These are phyloP conservation scores for Gari tellinella DNA, from an alignment of 2,888 invertebrate genomes.

Conservation along the genomic window DNA sequence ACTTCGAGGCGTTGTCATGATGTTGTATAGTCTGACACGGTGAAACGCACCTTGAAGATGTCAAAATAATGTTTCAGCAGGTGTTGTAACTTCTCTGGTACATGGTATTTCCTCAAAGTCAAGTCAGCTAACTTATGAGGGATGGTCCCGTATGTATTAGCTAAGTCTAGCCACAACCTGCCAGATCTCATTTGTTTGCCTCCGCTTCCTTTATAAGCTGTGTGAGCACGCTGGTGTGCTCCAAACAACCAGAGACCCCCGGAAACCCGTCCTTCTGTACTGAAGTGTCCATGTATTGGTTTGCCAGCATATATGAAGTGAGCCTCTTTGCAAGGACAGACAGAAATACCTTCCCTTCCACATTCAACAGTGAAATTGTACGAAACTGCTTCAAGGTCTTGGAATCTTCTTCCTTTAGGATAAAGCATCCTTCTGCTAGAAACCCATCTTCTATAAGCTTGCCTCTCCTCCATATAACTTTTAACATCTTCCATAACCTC, in stretches of 20 bases:
- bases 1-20: no score
- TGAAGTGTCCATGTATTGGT: conserved; percentile 36
- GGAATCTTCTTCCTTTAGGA: conserved; percentile 49
- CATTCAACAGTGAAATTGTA: conserved; percentile 40
- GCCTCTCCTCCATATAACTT: no score
- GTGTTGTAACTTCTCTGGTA: no score
- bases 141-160: no score
- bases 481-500: no score
- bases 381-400: conserved; percentile 40
- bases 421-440: conserved; percentile 36
- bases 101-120: no score
- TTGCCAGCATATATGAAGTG: conserved; percentile 21
- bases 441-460: conserved; percentile 19
- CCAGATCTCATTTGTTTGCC: conserved; percentile 2
- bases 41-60: conserved; percentile 8
- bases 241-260: not conserved
- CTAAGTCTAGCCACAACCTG: no score
- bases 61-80: conserved; percentile 26
- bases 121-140: no score
- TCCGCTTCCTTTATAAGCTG: no score
- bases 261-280: conserved; percentile 39
- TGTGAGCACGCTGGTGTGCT: no score
- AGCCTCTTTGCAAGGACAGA: conserved; percentile 22
- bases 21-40: no score
- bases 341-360: conserved; percentile 41